Conservation (phyloP, 2,888 invertebrate genomes). For the Pachliopta kotzebuea region DNA sequence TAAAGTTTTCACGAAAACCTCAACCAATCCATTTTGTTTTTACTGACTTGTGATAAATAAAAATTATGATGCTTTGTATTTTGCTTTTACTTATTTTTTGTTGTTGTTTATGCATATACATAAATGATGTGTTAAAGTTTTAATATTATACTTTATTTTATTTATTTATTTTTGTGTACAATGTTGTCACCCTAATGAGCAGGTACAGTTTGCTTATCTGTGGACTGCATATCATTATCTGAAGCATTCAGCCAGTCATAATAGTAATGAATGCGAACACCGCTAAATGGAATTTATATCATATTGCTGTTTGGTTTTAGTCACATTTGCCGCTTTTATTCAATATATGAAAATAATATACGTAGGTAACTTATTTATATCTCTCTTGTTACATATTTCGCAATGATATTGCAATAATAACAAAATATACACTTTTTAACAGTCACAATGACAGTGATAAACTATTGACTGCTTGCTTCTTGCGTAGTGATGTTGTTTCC, state of each 20-base stretch:
- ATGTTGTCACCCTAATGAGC: conserved; percentile 35
- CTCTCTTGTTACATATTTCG: neutral
- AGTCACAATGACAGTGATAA: neutral
- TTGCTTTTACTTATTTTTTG: too few relatives aligned
- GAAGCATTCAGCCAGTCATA: conserved; percentile 39
- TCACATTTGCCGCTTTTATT: conserved; percentile 18
- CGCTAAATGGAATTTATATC: conserved; percentile 35
- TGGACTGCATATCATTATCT: conserved; percentile 40
- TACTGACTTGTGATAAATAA: too few relatives aligned
- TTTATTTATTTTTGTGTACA: neutral
- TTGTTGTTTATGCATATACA: too few relatives aligned
- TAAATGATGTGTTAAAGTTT: neutral
- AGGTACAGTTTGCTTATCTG: conserved; percentile 35
- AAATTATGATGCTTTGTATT: too few relatives aligned
- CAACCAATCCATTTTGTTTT: neutral
- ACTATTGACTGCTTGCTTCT: neutral
- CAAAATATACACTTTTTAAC: neutral
- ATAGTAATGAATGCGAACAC: conserved; percentile 46
- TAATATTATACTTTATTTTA: neutral
- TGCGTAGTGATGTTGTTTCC: too few relatives aligned
- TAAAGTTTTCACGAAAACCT: neutral
- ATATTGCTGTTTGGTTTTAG: conserved; percentile 22
- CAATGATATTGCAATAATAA: neutral
- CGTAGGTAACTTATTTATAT: conserved; percentile 4
- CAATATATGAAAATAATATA: conserved; percentile 15